phyloP scores from a whole-genome alignment of 2,888 invertebrate genomes.

The Yponomeuta evonymella region DNA sequence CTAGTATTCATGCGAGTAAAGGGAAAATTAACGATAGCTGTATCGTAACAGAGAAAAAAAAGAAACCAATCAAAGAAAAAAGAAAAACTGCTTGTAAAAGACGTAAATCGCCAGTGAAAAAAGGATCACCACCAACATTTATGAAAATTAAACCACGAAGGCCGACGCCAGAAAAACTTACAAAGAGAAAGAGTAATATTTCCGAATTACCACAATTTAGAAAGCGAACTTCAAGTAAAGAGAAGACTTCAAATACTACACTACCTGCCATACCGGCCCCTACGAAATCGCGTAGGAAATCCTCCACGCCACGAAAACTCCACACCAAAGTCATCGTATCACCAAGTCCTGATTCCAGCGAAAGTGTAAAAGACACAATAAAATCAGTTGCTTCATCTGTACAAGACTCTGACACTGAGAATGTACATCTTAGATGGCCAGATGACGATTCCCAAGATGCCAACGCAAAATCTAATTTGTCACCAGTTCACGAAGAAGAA shows the following conservation, averaged over 20 bases:
- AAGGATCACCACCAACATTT: constrained; percentile 40
- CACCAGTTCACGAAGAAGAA: constrained; percentile 41
- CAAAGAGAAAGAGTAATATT: constrained; percentile 36
- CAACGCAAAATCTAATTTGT: constrained; percentile 31
- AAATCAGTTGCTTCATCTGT: constrained; percentile 27
- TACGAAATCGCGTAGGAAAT: constrained; percentile 66
- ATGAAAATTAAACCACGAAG: constrained; percentile 60
- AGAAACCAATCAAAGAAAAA: constrained; percentile 28
- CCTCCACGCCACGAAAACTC: constrained; percentile 67
- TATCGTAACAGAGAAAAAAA: constrained; percentile 30
- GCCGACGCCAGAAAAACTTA: constrained; percentile 49
- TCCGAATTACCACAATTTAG: constrained; percentile 25
- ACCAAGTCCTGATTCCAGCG: constrained; percentile 46
- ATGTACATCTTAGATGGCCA: constrained; percentile 53
- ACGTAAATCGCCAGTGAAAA: constrained; percentile 46
- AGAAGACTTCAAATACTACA: constrained; percentile 30
- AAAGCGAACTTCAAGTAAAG: constrained; percentile 34
- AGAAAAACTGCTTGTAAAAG: constrained; percentile 35
- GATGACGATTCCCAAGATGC: constrained; percentile 59
- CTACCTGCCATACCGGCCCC: constrained; percentile 34
- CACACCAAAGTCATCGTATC: constrained; percentile 52
- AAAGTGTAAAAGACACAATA: constrained; percentile 27
- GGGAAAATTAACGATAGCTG: constrained; percentile 22
- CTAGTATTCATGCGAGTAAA: constrained; percentile 32
- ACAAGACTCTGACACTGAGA: constrained; percentile 54